Percentiles rank a stretch among this genome's conserved stretches.
Evolutionary conservation across 1,140 invertebrate genomes (phyloP).

Genomic region (Tenebrio molitor): DNA sequence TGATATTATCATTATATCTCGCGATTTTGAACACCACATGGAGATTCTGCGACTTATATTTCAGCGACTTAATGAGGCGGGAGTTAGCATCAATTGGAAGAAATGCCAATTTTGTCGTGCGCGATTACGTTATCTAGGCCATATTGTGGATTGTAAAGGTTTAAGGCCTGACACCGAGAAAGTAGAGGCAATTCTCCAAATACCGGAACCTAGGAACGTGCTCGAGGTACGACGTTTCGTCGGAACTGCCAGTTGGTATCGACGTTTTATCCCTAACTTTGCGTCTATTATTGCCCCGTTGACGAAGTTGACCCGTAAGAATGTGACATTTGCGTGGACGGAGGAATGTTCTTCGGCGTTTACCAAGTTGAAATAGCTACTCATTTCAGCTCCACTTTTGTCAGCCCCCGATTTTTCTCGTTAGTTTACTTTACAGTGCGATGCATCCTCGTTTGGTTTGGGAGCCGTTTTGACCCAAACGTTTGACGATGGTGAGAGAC

Average conservation of each 20-base stretch:
- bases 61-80: background rate
- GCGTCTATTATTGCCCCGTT: constrained; percentile 60
- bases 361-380: too few relatives aligned
- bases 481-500: too few relatives aligned
- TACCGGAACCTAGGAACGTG: constrained; percentile 52
- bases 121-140: background rate
- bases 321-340: constrained; percentile 36
- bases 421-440: too few relatives aligned
- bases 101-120: constrained; percentile 17
- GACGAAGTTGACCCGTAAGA: constrained; percentile 28
- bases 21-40: constrained; percentile 42
- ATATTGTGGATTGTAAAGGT: constrained; percentile 9
- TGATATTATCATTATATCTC: constrained; percentile 44
- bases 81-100: background rate
- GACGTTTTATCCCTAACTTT: constrained; percentile 54
- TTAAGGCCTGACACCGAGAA: constrained; percentile 51
- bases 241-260: constrained; percentile 50
- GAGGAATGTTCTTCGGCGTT: constrained; percentile 67
- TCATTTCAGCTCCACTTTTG: too few relatives aligned
- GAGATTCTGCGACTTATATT: constrained; percentile 3
- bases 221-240: constrained; percentile 60
- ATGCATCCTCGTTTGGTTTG: too few relatives aligned
- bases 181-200: constrained; percentile 51
- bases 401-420: too few relatives aligned
- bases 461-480: too few relatives aligned